phyloP scores from a whole-genome alignment of 2,113 vertebrate species.

The Pteruthius melanotis region DNA sequence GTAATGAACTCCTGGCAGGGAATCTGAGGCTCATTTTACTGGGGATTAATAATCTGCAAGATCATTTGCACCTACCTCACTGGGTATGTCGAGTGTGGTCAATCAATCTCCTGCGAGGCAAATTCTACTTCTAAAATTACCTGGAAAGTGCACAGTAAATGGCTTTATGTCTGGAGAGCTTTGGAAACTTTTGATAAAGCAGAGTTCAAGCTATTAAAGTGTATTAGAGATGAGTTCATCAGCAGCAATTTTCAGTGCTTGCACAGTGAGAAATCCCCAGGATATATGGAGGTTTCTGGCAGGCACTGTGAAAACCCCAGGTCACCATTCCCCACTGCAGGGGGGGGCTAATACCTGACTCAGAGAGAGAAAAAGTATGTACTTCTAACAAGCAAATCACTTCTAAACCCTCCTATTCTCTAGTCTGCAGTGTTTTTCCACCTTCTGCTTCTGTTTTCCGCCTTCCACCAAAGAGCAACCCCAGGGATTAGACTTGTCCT shows the following conservation, averaged over 20 bases:
- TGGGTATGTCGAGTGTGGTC: background rate
- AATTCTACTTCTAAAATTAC: slow-evolving; percentile 39
- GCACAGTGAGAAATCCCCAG: background rate
- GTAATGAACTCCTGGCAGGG: background rate
- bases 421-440: background rate
- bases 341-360: background rate
- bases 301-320: background rate
- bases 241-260: background rate
- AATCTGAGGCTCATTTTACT: background rate
- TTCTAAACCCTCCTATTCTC: background rate
- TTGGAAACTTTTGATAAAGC: slow-evolving; percentile 40
- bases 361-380: background rate
- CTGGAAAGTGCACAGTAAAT: background rate
- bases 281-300: background rate
- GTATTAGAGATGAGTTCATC: background rate
- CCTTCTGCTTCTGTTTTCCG: background rate
- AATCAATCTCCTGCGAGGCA: background rate
- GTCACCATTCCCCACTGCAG: background rate
- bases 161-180: slow-evolving; percentile 17
- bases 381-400: background rate
- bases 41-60: slow-evolving; percentile 28
- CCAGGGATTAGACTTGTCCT: background rate
- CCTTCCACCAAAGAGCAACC: accelerated
- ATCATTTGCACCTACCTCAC: background rate
- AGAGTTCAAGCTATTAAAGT: background rate